phyloP scores from a whole-genome alignment of 1,140 invertebrate genomes.

The Euwallacea similis region DNA sequence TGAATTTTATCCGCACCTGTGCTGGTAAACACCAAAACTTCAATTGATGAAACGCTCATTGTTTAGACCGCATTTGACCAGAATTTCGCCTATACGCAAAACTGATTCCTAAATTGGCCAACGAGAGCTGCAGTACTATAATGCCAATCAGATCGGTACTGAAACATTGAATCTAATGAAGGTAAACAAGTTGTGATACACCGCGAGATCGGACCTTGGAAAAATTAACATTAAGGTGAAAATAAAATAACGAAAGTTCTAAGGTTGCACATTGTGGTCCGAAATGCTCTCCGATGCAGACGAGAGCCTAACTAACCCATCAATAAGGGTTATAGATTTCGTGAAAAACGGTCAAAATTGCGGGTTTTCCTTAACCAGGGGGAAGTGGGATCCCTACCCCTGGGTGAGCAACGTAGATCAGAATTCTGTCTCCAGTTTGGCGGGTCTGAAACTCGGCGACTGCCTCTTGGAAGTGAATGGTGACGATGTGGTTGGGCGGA shows the following conservation, averaged over 20 bases:
- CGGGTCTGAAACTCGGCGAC: conserved; percentile 62
- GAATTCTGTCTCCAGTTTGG: conserved; percentile 55
- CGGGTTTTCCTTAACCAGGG: conserved; percentile 67
- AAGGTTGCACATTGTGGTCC: conserved; percentile 35
- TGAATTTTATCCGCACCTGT: no score
- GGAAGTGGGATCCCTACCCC: conserved; percentile 73
- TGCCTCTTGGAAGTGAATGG: conserved; percentile 67
- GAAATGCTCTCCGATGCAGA: conserved; percentile 46
- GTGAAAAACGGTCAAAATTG: conserved; percentile 53
- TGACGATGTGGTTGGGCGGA: conserved; percentile 62
- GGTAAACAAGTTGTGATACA: conserved; percentile 39
- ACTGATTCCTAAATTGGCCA: no score
- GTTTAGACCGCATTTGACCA: no score
- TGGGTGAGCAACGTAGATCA: conserved; percentile 62
- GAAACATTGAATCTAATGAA: conserved; percentile 27
- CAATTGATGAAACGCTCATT: no score
- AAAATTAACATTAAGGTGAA: conserved; percentile 49
- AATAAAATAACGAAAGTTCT: conserved; percentile 43
- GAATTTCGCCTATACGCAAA: no score
- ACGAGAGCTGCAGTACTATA: not conserved
- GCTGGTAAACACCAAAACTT: no score
- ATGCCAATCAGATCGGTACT: not conserved
- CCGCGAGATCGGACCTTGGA: conserved; percentile 39
- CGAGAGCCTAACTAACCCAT: conserved; percentile 47
- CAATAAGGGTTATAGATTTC: conserved; percentile 50